These are phyloP conservation scores for Punctoribates punctum DNA, from an alignment of 2,888 invertebrate species.

Conservation along the genomic window DNA sequence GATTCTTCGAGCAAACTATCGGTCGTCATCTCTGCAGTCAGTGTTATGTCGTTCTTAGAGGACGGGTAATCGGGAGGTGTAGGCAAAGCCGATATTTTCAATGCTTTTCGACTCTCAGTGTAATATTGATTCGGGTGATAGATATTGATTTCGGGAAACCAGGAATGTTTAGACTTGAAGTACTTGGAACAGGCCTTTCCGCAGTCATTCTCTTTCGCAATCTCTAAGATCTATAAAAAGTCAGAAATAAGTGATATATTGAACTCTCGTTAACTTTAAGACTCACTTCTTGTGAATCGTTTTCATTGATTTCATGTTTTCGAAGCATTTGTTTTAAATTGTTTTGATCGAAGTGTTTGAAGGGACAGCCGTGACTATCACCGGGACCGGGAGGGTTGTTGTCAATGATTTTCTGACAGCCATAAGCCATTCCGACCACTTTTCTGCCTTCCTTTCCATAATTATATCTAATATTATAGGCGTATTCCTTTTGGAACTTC, in stretches of 20 bases:
- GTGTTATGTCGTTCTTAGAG: neutral
- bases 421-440: slow-evolving; percentile 78
- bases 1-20: slow-evolving; percentile 2
- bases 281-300: slow-evolving; percentile 28
- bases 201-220: slow-evolving; percentile 15
- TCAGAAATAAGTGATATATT: neutral
- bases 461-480: slow-evolving; percentile 84
- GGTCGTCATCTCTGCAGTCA: neutral
- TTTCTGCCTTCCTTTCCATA: slow-evolving; percentile 94
- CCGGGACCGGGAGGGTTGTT: slow-evolving; percentile 64
- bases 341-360: slow-evolving; percentile 70
- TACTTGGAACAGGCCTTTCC: slow-evolving; percentile 78
- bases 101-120: slow-evolving; percentile 66
- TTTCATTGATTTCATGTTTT: slow-evolving; percentile 53
- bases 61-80: slow-evolving; percentile 43
- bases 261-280: neutral
- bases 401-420: slow-evolving; percentile 82
- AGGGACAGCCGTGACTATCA: slow-evolving; percentile 89
- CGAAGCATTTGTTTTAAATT: slow-evolving; percentile 69
- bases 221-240: slow-evolving; percentile 45
- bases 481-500: slow-evolving; percentile 83
- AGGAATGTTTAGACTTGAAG: slow-evolving; percentile 59
- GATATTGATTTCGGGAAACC: slow-evolving; percentile 60
- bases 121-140: slow-evolving; percentile 91
- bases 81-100: slow-evolving; percentile 43